Evolutionary conservation across 2,797 vertebrate genomes (phyloP).

Genomic region (Spondyliosoma cantharus): DNA sequence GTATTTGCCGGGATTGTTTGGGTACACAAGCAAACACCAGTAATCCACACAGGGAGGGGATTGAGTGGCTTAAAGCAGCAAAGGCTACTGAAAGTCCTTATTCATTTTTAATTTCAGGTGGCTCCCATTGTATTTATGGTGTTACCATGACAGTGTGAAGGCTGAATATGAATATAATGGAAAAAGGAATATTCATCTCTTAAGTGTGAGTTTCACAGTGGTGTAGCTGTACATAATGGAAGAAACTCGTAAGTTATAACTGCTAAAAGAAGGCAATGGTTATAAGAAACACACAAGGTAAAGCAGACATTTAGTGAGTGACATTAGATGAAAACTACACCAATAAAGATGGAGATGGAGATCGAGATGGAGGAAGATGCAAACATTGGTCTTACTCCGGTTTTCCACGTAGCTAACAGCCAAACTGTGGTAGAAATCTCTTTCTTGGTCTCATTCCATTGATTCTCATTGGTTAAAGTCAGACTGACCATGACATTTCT

Average conservation of each 20-base stretch:
- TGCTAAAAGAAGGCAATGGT: not conserved
- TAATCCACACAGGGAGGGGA: conserved; percentile 57
- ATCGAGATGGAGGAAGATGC: conserved; percentile 10
- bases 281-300: not conserved
- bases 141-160: conserved; percentile 57
- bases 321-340: conserved; percentile 4
- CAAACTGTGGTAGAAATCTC: conserved; percentile 23
- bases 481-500: conserved; percentile 70
- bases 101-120: conserved; percentile 38
- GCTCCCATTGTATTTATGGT: conserved; percentile 12
- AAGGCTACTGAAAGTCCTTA: conserved; percentile 47
- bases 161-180: not conserved
- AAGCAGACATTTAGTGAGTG: not conserved
- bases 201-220: conserved; percentile 15
- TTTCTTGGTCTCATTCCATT: conserved; percentile 11
- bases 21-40: conserved; percentile 46
- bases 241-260: not conserved
- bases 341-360: not conserved
- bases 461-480: conserved; percentile 56
- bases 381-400: not conserved
- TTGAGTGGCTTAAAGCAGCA: conserved; percentile 38
- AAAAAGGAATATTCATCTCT: conserved; percentile 1
- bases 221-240: not conserved
- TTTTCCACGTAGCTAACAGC: conserved; percentile 16
- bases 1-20: conserved; percentile 49